Base-by-base conservation (phyloP, 2,797 vertebrate species). In the Ctenopoma kingsleyae region DNA sequence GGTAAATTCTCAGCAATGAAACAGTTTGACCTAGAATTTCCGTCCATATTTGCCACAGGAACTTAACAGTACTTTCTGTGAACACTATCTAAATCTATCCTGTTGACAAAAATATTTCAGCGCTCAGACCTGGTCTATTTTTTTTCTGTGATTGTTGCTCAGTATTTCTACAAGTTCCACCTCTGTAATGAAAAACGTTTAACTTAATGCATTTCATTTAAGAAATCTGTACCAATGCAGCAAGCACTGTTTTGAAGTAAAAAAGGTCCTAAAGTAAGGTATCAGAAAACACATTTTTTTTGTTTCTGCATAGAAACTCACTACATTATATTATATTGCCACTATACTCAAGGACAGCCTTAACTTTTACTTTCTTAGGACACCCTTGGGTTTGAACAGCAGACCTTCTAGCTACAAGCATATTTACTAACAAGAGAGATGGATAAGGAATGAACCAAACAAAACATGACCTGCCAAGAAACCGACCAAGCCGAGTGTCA, bases 391-490 rank as follows among this genome's bases (percentile, higher is more conserved):
- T 36, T 58, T 41, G 3, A 51, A 52, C 13, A 32, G 0, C 2
- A 49, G 3, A 22, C 20, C 8, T 35, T 46, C 0, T 2, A 46
- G 8, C 51, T 17, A 52, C 4, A 25, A 43, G 23, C 1, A 17
- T 16, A 30, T 69, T 64, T 32, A 73, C 49, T 7, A 40, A 27
- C 6, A 51, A 27, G 22, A 61, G 36, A 68, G 3, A 41, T 6
- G 3, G 23, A 51, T 20, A 10, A 68, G 74, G n/a, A 57, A 48
- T 1, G 3, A 6, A 40, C 1, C 3, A 46, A 55, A 61, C 6
- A 76, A 46, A 74, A 80, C 30, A 22, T 6, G 25, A 38, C 32
- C 27, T 13, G 56, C 35, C 2, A 12, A 72, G 27, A 55, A 65
- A 76, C 19, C 4, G 61, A n/a, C 15, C 52, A 38, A 56, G 32